phyloP scores from a whole-genome alignment of 2,797 vertebrate species.

The Helostoma temminkii region DNA sequence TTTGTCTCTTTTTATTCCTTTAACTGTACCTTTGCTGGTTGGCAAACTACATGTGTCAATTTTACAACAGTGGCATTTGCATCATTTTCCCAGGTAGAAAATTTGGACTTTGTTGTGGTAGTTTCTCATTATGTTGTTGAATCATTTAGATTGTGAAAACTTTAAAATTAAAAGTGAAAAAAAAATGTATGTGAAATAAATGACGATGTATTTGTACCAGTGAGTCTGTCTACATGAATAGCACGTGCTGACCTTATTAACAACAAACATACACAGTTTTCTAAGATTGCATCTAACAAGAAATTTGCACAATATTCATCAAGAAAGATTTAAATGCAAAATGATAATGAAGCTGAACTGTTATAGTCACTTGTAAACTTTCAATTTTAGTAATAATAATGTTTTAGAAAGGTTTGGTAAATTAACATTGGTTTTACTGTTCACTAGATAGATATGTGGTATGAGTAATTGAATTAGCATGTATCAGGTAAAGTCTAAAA shows the following conservation, averaged over 20 bases:
- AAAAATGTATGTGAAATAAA: conserved; percentile 90
- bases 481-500: too few species aligned
- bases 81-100: conserved; percentile 79
- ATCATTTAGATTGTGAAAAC: conserved; percentile 90
- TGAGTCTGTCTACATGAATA: conserved; percentile 60
- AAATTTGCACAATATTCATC: not conserved
- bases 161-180: conserved; percentile 78
- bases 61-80: conserved; percentile 83
- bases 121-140: conserved; percentile 90
- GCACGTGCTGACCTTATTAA: not conserved
- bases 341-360: not conserved
- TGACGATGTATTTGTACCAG: conserved; percentile 87
- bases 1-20: conserved; percentile 81
- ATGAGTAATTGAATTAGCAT: too few species aligned
- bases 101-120: conserved; percentile 89
- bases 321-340: not conserved
- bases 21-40: conserved; percentile 77
- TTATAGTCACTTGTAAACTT: not conserved
- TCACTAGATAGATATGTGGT: too few species aligned
- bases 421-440: too few species aligned
- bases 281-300: not conserved
- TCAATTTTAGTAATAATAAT: not conserved
- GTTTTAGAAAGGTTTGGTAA: not conserved
- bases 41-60: conserved; percentile 77
- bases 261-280: too few species aligned